These are phyloP conservation scores for Alosa alosa DNA, from an alignment of 2,113 vertebrate species.

Conservation along the genomic window DNA sequence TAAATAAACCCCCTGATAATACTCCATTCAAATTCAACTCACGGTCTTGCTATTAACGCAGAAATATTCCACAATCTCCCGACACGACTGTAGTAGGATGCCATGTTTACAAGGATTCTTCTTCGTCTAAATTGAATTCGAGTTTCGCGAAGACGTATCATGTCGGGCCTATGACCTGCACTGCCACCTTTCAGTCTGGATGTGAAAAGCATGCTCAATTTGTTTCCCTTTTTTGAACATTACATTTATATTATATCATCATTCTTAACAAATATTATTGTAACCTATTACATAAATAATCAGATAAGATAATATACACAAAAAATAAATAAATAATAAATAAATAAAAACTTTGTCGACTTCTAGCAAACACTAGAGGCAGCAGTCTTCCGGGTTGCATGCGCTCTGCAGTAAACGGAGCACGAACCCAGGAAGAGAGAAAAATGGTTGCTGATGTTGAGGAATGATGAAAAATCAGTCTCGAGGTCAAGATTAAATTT, in stretches of 20 bases:
- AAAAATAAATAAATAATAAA: not conserved
- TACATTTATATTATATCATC: not conserved
- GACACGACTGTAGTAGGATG: conserved; percentile 58
- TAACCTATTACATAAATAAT: not conserved
- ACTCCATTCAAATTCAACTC: conserved; percentile 48
- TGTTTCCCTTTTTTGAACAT: not conserved
- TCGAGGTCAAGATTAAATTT: not conserved
- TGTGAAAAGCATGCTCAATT: not conserved
- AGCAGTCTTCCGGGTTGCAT: not conserved
- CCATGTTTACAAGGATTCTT: conserved; percentile 63
- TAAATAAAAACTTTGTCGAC: not conserved
- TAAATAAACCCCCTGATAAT: not conserved
- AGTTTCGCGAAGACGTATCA: not conserved
- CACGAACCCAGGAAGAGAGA: conserved; percentile 12
- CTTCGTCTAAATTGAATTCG: not conserved
- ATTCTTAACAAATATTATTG: not conserved
- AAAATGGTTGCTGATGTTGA: conserved; percentile 18
- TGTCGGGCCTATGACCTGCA: not conserved
- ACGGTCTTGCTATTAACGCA: conserved; percentile 55
- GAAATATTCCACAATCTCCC: conserved; percentile 51
- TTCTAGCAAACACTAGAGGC: not conserved
- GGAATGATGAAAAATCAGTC: conserved; percentile 1
- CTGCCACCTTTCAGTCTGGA: conserved; percentile 8
- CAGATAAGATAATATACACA: not conserved
- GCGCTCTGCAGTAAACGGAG: not conserved